phyloP scores from a whole-genome alignment of 1,140 invertebrate species.

The Drosophila watanabei region DNA sequence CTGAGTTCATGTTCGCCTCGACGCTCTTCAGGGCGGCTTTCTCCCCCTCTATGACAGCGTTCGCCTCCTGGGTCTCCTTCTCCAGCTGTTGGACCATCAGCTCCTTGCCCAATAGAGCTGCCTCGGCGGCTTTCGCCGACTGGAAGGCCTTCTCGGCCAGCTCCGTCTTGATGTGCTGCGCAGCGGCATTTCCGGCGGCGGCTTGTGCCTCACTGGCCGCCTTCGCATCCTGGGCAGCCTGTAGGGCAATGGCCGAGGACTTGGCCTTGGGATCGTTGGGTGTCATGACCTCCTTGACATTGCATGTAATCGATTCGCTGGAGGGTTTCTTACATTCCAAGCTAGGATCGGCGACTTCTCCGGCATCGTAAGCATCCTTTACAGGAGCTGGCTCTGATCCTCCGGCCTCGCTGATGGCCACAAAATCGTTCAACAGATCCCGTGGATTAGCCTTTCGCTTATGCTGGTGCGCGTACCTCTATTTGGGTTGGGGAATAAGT shows the following conservation, averaged over 20 bases:
- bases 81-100: slow-evolving; percentile 88
- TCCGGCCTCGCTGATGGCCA: slow-evolving; percentile 17
- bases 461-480: slow-evolving; percentile 26
- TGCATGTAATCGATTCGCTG: slow-evolving; percentile 11
- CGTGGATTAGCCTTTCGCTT: slow-evolving; percentile 33
- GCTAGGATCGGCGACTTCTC: not conserved
- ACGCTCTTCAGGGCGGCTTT: slow-evolving; percentile 87
- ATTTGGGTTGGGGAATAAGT: slow-evolving; percentile 3
- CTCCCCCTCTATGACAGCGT: slow-evolving; percentile 88
- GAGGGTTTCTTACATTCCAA: not conserved
- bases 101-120: slow-evolving; percentile 88
- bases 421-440: slow-evolving; percentile 57
- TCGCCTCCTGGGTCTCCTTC: slow-evolving; percentile 88
- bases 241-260: slow-evolving; percentile 88
- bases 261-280: slow-evolving; percentile 78
- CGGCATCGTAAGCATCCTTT: too few relatives aligned
- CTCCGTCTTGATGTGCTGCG: slow-evolving; percentile 89
- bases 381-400: not conserved
- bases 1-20: slow-evolving; percentile 88
- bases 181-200: slow-evolving; percentile 88
- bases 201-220: slow-evolving; percentile 89
- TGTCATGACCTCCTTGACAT: slow-evolving; percentile 44
- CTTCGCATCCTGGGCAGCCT: slow-evolving; percentile 89
- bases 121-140: slow-evolving; percentile 90
- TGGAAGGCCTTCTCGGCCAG: slow-evolving; percentile 89